A percentile compares a stretch with the other conserved stretches of the same genome.
These are phyloP conservation scores for Chelonoidis abingdonii DNA, from an alignment of 2,113 vertebrate species.

Conservation along the genomic window DNA sequence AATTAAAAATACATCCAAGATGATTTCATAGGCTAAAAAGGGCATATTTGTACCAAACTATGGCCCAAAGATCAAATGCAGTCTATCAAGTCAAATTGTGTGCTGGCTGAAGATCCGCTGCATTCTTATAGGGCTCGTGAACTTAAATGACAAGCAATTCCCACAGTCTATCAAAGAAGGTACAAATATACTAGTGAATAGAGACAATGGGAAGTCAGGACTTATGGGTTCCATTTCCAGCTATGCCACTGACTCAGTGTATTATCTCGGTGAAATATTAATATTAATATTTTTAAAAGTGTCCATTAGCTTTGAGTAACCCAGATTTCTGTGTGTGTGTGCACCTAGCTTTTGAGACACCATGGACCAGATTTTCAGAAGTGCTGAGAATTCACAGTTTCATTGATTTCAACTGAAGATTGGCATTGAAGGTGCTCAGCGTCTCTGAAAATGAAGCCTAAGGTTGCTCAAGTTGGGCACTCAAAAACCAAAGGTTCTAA, in stretches of 20 bases:
- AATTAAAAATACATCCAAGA: neutral
- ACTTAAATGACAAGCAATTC: neutral
- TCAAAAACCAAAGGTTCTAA: neutral
- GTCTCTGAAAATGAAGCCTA: neutral
- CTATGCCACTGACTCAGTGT: neutral
- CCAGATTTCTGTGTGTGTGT: neutral
- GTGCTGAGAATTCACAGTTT: neutral
- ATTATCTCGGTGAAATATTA: neutral
- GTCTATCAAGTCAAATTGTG: neutral
- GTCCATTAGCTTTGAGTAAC: neutral
- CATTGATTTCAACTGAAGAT: neutral
- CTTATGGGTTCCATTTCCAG: neutral
- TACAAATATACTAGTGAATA: neutral
- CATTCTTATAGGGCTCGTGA: neutral
- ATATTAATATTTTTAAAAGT: neutral
- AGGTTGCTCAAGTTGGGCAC: neutral
- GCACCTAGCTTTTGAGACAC: neutral
- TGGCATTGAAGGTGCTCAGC: neutral
- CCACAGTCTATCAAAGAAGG: neutral
- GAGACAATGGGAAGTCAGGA: neutral
- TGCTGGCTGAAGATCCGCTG: neutral
- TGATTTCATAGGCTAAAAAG: neutral
- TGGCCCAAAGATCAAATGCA: rapidly evolving
- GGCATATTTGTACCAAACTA: neutral
- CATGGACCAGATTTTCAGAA: neutral